A percentile compares a stretch with the other conserved stretches of the same genome.
phyloP scores from a whole-genome alignment of 2,888 invertebrate species.

The Bellardia pandia region DNA sequence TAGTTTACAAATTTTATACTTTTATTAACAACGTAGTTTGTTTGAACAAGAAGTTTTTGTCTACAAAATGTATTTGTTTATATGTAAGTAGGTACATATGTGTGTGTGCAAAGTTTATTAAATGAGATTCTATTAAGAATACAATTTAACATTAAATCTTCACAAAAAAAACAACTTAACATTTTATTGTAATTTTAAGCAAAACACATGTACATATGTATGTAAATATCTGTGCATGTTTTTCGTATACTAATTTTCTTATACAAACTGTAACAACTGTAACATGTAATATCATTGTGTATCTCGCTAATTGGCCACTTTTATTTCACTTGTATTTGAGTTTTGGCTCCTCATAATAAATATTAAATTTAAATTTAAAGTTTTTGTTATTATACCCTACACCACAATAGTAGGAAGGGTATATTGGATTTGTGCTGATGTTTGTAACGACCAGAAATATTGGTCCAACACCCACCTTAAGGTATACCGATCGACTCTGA shows the following conservation, averaged over 20 bases:
- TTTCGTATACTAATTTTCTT: slow-evolving; percentile 1
- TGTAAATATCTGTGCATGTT: not conserved
- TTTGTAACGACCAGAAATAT: too few relatives aligned
- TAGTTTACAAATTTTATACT: not conserved
- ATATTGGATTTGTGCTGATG: too few relatives aligned
- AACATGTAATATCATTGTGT: not conserved
- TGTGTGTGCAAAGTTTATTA: not conserved
- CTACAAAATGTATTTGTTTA: not conserved
- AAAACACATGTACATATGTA: not conserved
- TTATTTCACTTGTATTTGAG: slow-evolving; percentile 10
- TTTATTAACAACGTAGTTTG: not conserved
- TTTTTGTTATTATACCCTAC: not conserved
- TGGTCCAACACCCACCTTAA: too few relatives aligned
- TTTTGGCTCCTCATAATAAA: not conserved
- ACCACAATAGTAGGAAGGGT: too few relatives aligned
- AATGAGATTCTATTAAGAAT: not conserved
- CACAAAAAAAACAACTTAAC: not conserved
- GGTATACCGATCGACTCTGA: too few relatives aligned
- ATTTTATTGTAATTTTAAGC: not conserved
- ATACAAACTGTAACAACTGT: not conserved
- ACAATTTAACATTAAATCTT: slow-evolving; percentile 3
- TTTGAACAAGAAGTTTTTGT: slow-evolving; percentile 16
- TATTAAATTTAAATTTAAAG: not conserved
- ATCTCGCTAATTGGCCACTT: slow-evolving; percentile 4
- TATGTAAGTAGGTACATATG: not conserved